phyloP scores from a whole-genome alignment of 2,113 vertebrate species.

The Calyptommatus sinebrachiatus region DNA sequence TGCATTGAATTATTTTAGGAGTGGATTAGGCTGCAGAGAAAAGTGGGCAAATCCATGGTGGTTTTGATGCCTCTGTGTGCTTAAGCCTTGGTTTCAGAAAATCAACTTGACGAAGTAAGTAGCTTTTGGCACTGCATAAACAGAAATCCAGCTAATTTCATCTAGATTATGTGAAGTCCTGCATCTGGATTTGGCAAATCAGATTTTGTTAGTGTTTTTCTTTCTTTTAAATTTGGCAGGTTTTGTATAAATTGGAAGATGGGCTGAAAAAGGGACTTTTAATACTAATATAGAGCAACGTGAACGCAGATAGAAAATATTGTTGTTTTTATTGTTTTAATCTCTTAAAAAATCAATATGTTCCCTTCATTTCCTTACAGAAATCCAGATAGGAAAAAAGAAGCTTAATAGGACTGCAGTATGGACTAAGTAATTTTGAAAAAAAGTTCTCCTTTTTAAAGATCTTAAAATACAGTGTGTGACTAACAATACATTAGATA shows the following conservation, averaged over 20 bases:
- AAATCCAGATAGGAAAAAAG: constrained; percentile 1
- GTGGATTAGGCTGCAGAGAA: neutral
- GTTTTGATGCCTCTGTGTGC: neutral
- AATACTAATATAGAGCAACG: neutral
- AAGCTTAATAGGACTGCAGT: constrained; percentile 7
- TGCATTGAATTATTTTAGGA: neutral
- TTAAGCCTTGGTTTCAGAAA: neutral
- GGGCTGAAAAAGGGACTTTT: neutral
- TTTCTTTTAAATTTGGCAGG: neutral
- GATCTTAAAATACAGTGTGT: neutral
- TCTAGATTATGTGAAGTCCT: neutral
- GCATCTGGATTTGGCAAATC: neutral
- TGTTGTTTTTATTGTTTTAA: neutral
- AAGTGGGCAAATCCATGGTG: too few relatives aligned
- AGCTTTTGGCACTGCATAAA: neutral
- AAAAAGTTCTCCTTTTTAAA: neutral
- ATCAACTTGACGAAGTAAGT: neutral
- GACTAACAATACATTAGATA: neutral
- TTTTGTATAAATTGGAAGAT: neutral
- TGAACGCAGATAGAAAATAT: constrained; percentile 14
- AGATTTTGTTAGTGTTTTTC: neutral
- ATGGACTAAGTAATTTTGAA: neutral
- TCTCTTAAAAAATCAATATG: neutral
- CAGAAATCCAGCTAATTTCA: neutral
- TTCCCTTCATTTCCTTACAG: neutral